Conservation (phyloP, 2,113 vertebrate species). For the Gavia stellata region DNA sequence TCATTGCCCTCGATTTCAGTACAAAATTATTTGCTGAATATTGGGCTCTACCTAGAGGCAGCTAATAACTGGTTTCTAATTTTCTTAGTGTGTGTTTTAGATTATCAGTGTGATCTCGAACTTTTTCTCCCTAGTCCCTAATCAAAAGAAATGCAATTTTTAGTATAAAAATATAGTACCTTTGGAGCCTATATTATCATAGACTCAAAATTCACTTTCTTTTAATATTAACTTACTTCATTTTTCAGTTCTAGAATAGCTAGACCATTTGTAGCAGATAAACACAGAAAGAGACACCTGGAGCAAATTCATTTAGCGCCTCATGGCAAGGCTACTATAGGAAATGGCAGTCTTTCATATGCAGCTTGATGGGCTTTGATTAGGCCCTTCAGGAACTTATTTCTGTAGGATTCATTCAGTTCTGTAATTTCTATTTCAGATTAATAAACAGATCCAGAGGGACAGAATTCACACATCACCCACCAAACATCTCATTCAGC, state of each 20-base stretch:
- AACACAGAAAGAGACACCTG: not conserved
- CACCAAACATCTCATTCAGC: constrained; percentile 8
- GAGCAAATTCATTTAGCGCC: not conserved
- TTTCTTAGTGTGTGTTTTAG: not conserved
- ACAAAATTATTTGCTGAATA: not conserved
- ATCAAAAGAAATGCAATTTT: not conserved
- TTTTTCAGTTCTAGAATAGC: not conserved
- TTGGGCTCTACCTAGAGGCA: not conserved
- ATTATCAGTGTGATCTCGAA: not conserved
- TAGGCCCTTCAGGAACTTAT: not conserved
- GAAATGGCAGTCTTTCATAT: not conserved
- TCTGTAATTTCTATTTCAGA: not conserved
- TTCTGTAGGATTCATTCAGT: not conserved
- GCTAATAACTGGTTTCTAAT: not conserved
- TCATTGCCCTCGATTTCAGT: not conserved
- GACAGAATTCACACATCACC: not conserved
- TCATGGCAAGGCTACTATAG: not conserved
- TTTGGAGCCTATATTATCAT: not conserved
- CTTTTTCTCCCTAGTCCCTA: not conserved
- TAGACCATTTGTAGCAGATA: not conserved
- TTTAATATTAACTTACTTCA: not conserved
- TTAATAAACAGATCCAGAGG: not conserved
- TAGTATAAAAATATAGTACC: not conserved
- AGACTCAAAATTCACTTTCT: not conserved
- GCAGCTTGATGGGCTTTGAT: not conserved